Base-by-base conservation (phyloP, 2,888 invertebrate species). In the Thera britannica region DNA sequence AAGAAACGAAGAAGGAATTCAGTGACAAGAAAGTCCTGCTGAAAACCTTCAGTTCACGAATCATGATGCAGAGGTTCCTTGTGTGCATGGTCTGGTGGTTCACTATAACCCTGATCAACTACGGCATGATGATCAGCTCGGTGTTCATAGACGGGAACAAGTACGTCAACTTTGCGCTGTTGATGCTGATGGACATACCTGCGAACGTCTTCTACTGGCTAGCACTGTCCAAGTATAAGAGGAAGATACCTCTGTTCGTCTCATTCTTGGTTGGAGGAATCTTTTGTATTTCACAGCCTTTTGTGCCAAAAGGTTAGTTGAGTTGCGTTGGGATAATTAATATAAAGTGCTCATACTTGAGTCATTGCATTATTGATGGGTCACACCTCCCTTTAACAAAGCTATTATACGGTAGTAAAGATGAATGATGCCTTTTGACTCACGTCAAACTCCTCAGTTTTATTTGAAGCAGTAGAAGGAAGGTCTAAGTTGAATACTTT, bases 101-200 rank as follows among this genome's bases (percentile, higher is more conserved):
- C 72, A 93, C 93, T 2, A 90, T 90, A 64, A 93, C 92, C 23
- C 78, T 93, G 46, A 92, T 93, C 70, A 93, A 93, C 83, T 93
- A 92, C 74, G 93, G 93, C 2, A 93, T 93, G 93, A 92, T 93
- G 92, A 90, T 93, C 79, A 88, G 92, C 77, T 85, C 92, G 0
- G 93, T 93, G 62, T 84, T 90, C 72, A 88, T 93, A 65, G 91
- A 85, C 9, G 93, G 93, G 4, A 90, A 93, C 77, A 93, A 92
- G 74, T 93, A 90, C 78, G 76, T 90, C 34, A 93, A 93, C 79
- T 93, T 93, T 65, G 88, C 93, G 2, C 74, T 93, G 63, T 79
- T 93, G 49, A 90, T 92, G 87, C 51, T 90, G 74, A 92, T 92
- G 91, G 93, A 93, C 58, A 85, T 93, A 2, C 93, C 93, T 0